These are phyloP conservation scores for Scaptomyza montana DNA, from an alignment of 1,140 invertebrate genomes.

Conservation along the genomic window DNA sequence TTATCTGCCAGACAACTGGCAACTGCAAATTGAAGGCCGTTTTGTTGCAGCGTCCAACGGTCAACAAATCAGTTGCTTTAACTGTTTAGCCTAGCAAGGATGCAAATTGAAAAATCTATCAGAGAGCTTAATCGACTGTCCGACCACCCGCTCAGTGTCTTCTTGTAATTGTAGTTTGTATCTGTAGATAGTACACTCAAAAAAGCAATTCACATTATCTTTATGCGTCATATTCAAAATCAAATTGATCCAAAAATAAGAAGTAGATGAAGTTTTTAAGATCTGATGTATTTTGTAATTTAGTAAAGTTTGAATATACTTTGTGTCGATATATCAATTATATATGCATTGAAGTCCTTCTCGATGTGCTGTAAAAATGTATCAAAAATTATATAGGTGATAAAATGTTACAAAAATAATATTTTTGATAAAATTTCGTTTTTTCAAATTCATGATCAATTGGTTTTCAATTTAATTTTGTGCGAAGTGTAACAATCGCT, in stretches of 20 bases:
- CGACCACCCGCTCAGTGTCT: slow-evolving; percentile 1
- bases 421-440: too few species aligned
- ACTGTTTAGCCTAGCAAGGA: slow-evolving; percentile 34
- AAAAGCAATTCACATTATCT: too few species aligned
- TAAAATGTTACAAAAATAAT: too few species aligned
- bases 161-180: slow-evolving; percentile 26
- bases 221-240: too few species aligned
- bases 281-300: too few species aligned
- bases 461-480: not conserved
- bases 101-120: slow-evolving; percentile 49
- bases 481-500: slow-evolving; percentile 1
- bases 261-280: too few species aligned
- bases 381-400: too few species aligned
- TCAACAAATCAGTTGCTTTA: slow-evolving; percentile 39
- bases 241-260: too few species aligned
- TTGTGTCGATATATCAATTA: too few species aligned
- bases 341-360: too few species aligned
- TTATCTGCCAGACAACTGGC: slow-evolving; percentile 28
- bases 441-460: not conserved
- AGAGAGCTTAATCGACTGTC: slow-evolving; percentile 37
- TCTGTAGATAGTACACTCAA: not conserved
- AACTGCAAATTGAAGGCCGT: slow-evolving; percentile 32
- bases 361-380: too few species aligned
- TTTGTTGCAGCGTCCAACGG: slow-evolving; percentile 10
- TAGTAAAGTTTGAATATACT: too few species aligned